Percentiles rank a stretch among this genome's conserved stretches.
These are phyloP conservation scores for Mimachlamys varia DNA, from an alignment of 2,888 invertebrate genomes.

Conservation along the genomic window DNA sequence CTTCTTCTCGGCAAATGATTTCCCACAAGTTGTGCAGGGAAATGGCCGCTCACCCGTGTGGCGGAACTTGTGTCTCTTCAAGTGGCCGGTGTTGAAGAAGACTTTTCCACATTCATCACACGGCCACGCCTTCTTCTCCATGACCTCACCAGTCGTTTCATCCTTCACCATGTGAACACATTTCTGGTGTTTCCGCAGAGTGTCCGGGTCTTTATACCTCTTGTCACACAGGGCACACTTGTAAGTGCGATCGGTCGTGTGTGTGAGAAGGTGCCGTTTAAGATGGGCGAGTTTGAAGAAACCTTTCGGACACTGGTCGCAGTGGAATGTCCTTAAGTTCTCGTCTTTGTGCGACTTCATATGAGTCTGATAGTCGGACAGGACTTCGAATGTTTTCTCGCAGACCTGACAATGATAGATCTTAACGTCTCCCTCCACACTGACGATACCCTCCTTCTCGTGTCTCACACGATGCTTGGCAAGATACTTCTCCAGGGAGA, in stretches of 20 bases:
- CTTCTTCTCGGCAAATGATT: slow-evolving; percentile 49
- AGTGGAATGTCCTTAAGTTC: slow-evolving; percentile 49
- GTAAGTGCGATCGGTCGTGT: slow-evolving; percentile 45
- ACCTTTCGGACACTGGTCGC: slow-evolving; percentile 49
- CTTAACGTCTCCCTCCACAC: background rate
- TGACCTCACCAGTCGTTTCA: slow-evolving; percentile 41
- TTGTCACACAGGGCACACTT: slow-evolving; percentile 48
- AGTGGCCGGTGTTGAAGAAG: slow-evolving; percentile 49
- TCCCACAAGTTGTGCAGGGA: slow-evolving; percentile 43
- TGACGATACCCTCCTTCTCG: background rate
- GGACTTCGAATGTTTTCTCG: slow-evolving; percentile 46
- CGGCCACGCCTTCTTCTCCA: slow-evolving; percentile 39
- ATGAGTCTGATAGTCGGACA: slow-evolving; percentile 52
- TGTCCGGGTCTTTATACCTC: slow-evolving; percentile 46
- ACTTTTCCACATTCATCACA: slow-evolving; percentile 47
- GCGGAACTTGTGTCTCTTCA: slow-evolving; percentile 48
- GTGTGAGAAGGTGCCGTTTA: slow-evolving; percentile 52
- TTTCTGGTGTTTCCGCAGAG: slow-evolving; percentile 45
- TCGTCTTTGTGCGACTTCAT: slow-evolving; percentile 51
- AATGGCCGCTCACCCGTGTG: slow-evolving; percentile 51
- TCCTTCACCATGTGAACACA: slow-evolving; percentile 38
- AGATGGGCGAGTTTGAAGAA: slow-evolving; percentile 52
- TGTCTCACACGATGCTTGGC: slow-evolving; percentile 50
- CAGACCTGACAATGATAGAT: slow-evolving; percentile 51
- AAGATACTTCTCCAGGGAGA: slow-evolving; percentile 50